These are phyloP conservation scores for Saccopteryx leptura DNA, from an alignment of 2,113 vertebrate species.

Conservation along the genomic window DNA sequence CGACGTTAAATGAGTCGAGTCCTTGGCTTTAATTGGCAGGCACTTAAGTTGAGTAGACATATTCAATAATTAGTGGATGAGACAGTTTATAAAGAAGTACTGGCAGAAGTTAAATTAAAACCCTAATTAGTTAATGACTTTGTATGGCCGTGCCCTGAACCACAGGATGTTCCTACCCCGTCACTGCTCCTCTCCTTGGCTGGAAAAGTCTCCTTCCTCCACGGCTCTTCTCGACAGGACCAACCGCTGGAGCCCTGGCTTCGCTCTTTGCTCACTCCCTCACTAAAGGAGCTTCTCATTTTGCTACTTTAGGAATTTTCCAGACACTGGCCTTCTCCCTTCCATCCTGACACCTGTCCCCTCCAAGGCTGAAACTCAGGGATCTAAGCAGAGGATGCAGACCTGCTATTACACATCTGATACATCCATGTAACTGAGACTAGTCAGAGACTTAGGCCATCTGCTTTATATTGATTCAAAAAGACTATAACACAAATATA, in stretches of 20 bases:
- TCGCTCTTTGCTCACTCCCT: not conserved
- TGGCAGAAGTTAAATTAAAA: slow-evolving; percentile 38
- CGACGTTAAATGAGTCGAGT: not conserved
- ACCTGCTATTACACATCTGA: not conserved
- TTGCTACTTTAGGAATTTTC: not conserved
- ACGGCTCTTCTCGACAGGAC: not conserved
- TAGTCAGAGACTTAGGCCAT: not conserved
- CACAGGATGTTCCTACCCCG: not conserved
- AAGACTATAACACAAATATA: not conserved
- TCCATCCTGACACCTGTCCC: not conserved
- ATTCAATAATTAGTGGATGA: slow-evolving; percentile 20
- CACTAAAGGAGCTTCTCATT: not conserved
- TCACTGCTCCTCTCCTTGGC: not conserved
- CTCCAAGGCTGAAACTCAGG: not conserved
- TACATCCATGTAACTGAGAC: not conserved
- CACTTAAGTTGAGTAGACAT: not conserved
- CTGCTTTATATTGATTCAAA: not conserved
- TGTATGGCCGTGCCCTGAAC: not conserved
- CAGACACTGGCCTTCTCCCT: not conserved
- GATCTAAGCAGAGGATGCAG: not conserved
- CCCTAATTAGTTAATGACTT: not conserved
- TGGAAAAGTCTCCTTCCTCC: not conserved
- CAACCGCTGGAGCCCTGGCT: not conserved
- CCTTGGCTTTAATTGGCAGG: not conserved
- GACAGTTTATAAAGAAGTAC: not conserved